Evolutionary conservation across 2,113 vertebrate genomes (phyloP).

Genomic region (Carassius auratus): DNA sequence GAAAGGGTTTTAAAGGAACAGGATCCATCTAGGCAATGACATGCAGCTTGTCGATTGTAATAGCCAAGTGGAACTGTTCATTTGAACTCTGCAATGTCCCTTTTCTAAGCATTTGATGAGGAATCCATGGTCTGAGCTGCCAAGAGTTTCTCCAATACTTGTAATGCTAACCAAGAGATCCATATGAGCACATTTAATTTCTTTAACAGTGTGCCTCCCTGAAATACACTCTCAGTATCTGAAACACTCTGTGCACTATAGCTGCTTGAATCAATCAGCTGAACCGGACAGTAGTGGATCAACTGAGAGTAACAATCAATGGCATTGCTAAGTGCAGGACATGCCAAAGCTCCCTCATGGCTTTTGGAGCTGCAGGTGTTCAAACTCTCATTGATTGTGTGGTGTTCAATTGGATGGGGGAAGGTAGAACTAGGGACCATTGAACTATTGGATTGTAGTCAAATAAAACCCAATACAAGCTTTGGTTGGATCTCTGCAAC

Average conservation of each 20-base stretch:
- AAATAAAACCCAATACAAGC: slow-evolving; percentile 72
- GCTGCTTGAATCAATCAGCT: slow-evolving; percentile 27
- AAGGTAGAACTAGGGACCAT: slow-evolving; percentile 44
- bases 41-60: background rate
- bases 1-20: background rate
- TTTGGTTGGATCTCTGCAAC: slow-evolving; percentile 53
- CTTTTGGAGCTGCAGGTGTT: slow-evolving; percentile 60
- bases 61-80: background rate
- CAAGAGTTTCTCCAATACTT: slow-evolving; percentile 14
- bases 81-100: background rate
- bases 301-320: slow-evolving; percentile 27
- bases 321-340: slow-evolving; percentile 26
- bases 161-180: background rate
- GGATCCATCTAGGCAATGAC: background rate
- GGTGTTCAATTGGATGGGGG: slow-evolving; percentile 61
- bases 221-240: slow-evolving; percentile 32
- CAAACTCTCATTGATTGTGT: slow-evolving; percentile 70
- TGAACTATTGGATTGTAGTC: slow-evolving; percentile 61
- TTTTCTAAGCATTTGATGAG: slow-evolving; percentile 17
- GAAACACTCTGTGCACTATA: background rate
- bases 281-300: slow-evolving; percentile 20
- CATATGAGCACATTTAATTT: background rate
- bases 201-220: background rate
- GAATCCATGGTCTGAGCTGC: background rate
- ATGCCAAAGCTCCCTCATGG: slow-evolving; percentile 50